Base-by-base conservation (phyloP, 2,113 vertebrate genomes). In the Callithrix jacchus region DNA sequence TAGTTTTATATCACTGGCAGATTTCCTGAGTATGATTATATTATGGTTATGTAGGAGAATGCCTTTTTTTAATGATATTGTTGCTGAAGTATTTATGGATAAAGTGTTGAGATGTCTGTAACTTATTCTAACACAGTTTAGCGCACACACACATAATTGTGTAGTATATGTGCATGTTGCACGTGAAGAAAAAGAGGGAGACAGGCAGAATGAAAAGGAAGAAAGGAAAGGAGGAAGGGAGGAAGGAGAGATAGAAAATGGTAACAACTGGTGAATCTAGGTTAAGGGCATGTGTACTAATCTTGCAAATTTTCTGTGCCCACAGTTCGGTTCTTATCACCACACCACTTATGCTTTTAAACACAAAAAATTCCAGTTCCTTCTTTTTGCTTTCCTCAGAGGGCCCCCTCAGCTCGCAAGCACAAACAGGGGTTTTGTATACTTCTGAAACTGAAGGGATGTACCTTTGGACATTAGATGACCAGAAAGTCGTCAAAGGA, bases 401-500 rank as follows among this genome's bases (percentile, higher is more conserved):
- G 35, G 35, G 0, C 0, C 30, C 21, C 4, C 56, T 58, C 52
- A 82, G n/a, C 54, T 49, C 17, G 42, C 42, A 95, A 96, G 93
- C 9, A 82, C 52, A 94, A 83, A 70, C 47, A 83, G 2, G 20
- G 30, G 9, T 21, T 66, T 89, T 91, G 20, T 66, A 21, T 83
- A 79, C 42, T 84, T 95, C 49, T 93, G 52, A 94, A 95, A 61
- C 40, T 18, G 61, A 92, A 3, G 8, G 61, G 37, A 47, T 80
- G 13, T 52, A 83, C 56, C 91, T 97, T 58, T 92, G 77, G 77
- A 54, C 68, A 94, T 68, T 81, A 58, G 58, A 2, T 0, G 7
- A 74, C 91, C 87, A 76, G 64, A 5, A 23, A 95, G 35, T 91
- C 96, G 23, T 87, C 54, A 96, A 91, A 96, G 70, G 77, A 81